These are phyloP conservation scores for Leptinotarsa juncta DNA, from an alignment of 2,888 invertebrate genomes.

Conservation along the genomic window DNA sequence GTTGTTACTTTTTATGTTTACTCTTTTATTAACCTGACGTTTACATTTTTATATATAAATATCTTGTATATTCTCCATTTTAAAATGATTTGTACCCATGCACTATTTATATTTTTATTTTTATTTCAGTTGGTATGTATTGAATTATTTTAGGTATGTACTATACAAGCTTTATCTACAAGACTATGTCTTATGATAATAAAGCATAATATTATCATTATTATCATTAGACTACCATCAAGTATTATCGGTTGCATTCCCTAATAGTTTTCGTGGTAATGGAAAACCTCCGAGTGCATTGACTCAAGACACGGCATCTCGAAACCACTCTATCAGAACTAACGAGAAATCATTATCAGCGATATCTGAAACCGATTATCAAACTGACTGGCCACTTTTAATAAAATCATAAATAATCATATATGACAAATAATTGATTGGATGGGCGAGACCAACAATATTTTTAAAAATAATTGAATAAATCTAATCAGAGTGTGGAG, in stretches of 20 bases:
- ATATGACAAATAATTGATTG: conserved; percentile 39
- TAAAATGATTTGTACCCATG: too few relatives aligned
- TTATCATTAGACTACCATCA: too few relatives aligned
- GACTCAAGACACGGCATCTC: neutral
- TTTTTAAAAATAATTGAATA: conserved; percentile 40
- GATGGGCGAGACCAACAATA: conserved; percentile 37
- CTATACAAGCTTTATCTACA: too few relatives aligned
- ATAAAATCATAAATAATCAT: conserved; percentile 38
- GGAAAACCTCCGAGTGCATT: conserved; percentile 9
- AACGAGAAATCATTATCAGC: conserved; percentile 28
- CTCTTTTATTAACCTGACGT: too few relatives aligned
- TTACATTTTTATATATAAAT: too few relatives aligned
- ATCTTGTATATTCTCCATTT: too few relatives aligned
- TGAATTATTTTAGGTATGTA: too few relatives aligned
- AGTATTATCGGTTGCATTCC: neutral
- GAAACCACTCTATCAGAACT: conserved; percentile 11
- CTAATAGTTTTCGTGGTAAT: neutral
- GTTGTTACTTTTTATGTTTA: too few relatives aligned
- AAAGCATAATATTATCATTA: too few relatives aligned
- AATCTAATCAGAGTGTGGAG: conserved; percentile 27
- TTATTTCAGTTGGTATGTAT: too few relatives aligned
- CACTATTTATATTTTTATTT: too few relatives aligned
- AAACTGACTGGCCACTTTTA: conserved; percentile 28
- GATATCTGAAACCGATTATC: conserved; percentile 39
- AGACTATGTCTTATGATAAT: too few relatives aligned